Evolutionary conservation across 2,888 invertebrate genomes (phyloP).

Genomic region (Pachymerium ferrugineum): DNA sequence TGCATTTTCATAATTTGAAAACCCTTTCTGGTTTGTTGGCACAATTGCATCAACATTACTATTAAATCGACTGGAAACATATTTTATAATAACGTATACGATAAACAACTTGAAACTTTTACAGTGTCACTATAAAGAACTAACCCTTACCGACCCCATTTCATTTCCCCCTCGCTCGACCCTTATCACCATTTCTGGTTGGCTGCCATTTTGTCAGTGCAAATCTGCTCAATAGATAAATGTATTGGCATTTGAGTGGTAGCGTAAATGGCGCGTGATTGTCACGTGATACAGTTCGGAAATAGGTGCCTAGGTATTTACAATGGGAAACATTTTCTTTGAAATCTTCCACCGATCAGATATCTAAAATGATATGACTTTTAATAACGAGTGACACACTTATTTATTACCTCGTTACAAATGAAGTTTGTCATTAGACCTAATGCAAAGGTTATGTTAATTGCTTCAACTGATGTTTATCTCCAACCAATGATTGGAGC

Average conservation of each 20-base stretch:
- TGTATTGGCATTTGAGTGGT: background rate
- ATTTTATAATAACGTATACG: too few relatives aligned
- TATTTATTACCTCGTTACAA: constrained; percentile 8
- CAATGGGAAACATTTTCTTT: background rate
- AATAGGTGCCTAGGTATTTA: background rate
- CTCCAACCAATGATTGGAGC: background rate
- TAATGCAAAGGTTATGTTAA: constrained; percentile 13
- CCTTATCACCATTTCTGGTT: background rate
- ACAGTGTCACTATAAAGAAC: too few relatives aligned
- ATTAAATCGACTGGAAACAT: too few relatives aligned
- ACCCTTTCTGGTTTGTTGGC: too few relatives aligned
- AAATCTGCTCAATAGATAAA: constrained; percentile 13
- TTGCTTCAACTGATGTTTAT: constrained; percentile 1
- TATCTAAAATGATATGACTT: background rate
- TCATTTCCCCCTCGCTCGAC: background rate
- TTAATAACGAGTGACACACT: background rate
- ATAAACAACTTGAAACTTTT: too few relatives aligned
- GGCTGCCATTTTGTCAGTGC: background rate
- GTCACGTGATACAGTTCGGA: constrained; percentile 1
- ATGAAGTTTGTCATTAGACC: background rate
- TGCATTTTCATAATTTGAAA: too few relatives aligned
- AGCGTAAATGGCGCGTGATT: constrained; percentile 3
- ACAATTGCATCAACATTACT: too few relatives aligned
- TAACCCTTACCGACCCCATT: background rate
- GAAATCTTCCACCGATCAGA: background rate